These are phyloP conservation scores for Cyclargus thomasi DNA, from an alignment of 1,140 invertebrate species.

Conservation along the genomic window DNA sequence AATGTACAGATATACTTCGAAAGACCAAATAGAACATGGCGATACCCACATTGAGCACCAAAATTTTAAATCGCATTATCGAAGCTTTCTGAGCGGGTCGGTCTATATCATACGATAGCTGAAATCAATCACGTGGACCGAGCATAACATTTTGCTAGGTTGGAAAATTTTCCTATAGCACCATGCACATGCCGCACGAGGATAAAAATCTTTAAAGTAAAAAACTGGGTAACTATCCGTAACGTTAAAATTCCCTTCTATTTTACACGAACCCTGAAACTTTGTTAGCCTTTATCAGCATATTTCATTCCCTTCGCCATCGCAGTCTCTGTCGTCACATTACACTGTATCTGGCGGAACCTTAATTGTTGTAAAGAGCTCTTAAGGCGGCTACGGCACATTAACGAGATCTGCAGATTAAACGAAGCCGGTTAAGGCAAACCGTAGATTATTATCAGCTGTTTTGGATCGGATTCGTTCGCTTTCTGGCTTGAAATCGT, in stretches of 20 bases:
- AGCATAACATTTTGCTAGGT: too few species aligned
- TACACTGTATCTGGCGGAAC: background rate
- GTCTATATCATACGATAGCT: too few species aligned
- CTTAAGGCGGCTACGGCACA: background rate
- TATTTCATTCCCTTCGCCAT: background rate
- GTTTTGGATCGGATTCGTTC: background rate
- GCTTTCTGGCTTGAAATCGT: background rate
- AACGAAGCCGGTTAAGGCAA: background rate
- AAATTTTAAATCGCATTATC: too few species aligned
- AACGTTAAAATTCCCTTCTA: background rate
- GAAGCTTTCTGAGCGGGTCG: too few species aligned
- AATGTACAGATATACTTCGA: too few species aligned
- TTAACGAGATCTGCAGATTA: conserved; percentile 10
- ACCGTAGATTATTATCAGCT: background rate
- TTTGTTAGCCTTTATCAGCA: background rate
- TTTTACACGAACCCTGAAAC: background rate
- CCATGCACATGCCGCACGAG: too few species aligned
- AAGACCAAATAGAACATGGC: too few species aligned
- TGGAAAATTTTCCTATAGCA: too few species aligned
- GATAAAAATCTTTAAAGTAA: too few species aligned
- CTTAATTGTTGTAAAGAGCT: conserved; percentile 10
- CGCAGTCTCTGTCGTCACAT: background rate
- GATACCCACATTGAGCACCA: too few species aligned
- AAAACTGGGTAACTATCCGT: too few species aligned
- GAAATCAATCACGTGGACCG: too few species aligned